These are phyloP conservation scores for Potamarius usumacintae DNA, from an alignment of 2,113 vertebrate genomes.

Conservation along the genomic window DNA sequence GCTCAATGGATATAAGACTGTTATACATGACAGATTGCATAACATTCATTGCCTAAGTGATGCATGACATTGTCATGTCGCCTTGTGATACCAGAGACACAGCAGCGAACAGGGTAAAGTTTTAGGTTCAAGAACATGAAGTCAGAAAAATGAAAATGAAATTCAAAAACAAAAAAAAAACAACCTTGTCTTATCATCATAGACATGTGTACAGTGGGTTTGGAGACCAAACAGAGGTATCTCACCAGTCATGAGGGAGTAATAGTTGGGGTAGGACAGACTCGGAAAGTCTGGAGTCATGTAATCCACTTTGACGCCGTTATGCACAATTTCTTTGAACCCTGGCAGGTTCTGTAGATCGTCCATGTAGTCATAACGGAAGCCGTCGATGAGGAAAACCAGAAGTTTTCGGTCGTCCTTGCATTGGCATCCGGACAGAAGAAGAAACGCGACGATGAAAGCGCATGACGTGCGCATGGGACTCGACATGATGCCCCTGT, in stretches of 20 bases:
- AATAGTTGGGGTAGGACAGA: conserved; percentile 93
- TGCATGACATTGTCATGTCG: no score
- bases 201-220: neutral
- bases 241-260: conserved; percentile 93
- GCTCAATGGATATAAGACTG: neutral
- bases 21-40: neutral
- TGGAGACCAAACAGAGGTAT: neutral
- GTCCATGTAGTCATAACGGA: conserved; percentile 89
- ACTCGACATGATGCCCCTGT: conserved; percentile 58
- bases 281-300: conserved; percentile 92
- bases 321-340: conserved; percentile 78
- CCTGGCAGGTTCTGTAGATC: conserved; percentile 79
- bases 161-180: neutral
- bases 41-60: neutral
- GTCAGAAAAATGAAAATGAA: neutral
- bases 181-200: neutral
- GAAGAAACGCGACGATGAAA: conserved; percentile 54
- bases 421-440: conserved; percentile 46
- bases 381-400: conserved; percentile 87
- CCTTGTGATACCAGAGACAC: neutral
- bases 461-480: conserved; percentile 30
- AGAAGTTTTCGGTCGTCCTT: conserved; percentile 74
- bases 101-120: neutral
- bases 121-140: neutral
- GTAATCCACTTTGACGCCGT: conserved; percentile 90